phyloP scores from a whole-genome alignment of 2,888 invertebrate species.

The Trichopria drosophilae region DNA sequence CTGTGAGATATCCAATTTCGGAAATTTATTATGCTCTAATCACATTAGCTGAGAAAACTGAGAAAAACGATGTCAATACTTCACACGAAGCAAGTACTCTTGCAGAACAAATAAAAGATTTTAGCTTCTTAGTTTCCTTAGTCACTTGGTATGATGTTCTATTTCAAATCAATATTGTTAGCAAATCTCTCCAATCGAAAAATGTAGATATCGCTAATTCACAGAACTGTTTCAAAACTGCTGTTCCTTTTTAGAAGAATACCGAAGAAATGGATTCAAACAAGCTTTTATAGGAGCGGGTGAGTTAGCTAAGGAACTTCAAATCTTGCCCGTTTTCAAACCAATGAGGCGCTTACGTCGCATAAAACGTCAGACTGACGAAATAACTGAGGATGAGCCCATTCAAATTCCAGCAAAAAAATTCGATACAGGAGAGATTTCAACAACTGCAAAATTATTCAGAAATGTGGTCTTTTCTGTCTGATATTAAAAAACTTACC shows the following conservation, averaged over 20 bases:
- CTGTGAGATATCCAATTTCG: slow-evolving; percentile 44
- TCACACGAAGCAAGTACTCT: too few relatives aligned
- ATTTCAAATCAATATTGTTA: slow-evolving; percentile 38
- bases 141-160: slow-evolving; percentile 48
- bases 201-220: background rate
- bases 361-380: slow-evolving; percentile 41
- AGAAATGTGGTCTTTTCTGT: slow-evolving; percentile 30
- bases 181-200: slow-evolving; percentile 8
- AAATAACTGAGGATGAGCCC: slow-evolving; percentile 40
- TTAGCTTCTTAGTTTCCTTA: slow-evolving; percentile 43
- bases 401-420: slow-evolving; percentile 16
- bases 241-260: background rate
- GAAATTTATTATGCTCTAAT: slow-evolving; percentile 44
- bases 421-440: too few relatives aligned
- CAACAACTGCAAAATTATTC: too few relatives aligned
- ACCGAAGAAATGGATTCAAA: slow-evolving; percentile 37
- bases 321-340: slow-evolving; percentile 42
- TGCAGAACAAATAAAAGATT: slow-evolving; percentile 39
- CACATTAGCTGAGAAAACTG: too few relatives aligned
- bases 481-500: slow-evolving; percentile 25
- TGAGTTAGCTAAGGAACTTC: slow-evolving; percentile 41
- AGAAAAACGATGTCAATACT: too few relatives aligned
- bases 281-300: slow-evolving; percentile 36
- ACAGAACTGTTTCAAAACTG: background rate
- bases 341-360: slow-evolving; percentile 35